These are phyloP conservation scores for Alcedo atthis DNA, from an alignment of 2,797 vertebrate genomes.

Conservation along the genomic window DNA sequence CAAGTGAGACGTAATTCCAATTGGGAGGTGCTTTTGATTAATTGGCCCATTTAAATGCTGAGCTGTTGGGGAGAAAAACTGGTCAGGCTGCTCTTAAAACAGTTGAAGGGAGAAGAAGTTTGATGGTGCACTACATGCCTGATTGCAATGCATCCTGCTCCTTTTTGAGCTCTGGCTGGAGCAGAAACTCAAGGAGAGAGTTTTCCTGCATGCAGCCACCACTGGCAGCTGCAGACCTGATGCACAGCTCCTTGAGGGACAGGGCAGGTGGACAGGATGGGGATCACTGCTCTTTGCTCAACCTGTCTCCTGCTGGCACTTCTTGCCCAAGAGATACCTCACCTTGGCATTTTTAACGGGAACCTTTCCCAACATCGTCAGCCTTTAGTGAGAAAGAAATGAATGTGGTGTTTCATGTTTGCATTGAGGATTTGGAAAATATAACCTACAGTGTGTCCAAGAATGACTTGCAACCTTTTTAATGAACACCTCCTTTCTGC, in stretches of 20 bases:
- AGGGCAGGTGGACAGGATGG: not conserved
- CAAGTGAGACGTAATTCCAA: constrained; percentile 33
- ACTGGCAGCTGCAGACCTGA: not conserved
- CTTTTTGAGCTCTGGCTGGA: not conserved
- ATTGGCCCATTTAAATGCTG: not conserved
- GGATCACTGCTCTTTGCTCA: not conserved
- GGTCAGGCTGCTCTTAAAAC: not conserved
- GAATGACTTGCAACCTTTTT: not conserved
- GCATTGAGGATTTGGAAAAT: not conserved
- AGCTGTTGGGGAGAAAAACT: not conserved
- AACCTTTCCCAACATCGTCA: not conserved
- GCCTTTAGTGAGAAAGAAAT: not conserved
- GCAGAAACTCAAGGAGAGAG: not conserved
- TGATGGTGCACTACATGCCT: not conserved
- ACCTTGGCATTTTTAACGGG: not conserved
- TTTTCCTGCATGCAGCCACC: not conserved
- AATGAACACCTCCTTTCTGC: not conserved
- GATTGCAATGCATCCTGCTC: not conserved
- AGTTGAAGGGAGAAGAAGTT: not conserved
- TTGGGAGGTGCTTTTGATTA: constrained; percentile 41
- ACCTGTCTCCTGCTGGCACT: not conserved
- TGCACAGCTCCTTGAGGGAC: not conserved
- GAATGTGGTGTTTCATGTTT: not conserved
- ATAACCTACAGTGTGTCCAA: rapidly evolving
- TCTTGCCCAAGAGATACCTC: not conserved